Evolutionary conservation across 2,888 invertebrate genomes (phyloP).

Genomic region (Altica lythri): DNA sequence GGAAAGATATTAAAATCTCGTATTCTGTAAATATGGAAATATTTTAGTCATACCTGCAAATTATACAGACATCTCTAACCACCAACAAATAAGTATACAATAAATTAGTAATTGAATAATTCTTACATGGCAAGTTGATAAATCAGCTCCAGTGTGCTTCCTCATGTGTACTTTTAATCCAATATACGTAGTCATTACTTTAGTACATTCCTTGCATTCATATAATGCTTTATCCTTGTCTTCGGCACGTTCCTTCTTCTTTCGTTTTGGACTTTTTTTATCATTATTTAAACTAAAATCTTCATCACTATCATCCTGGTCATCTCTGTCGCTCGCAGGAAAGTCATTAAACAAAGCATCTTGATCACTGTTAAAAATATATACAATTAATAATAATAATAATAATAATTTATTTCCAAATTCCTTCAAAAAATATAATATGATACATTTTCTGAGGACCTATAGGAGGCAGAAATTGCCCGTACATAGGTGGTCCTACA

Average conservation of each 20-base stretch:
- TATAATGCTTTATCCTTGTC: slow-evolving; percentile 45
- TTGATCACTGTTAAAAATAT: slow-evolving; percentile 9
- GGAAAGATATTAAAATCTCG: too few relatives aligned
- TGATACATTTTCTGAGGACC: too few relatives aligned
- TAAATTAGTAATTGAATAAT: background rate
- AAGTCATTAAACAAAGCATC: slow-evolving; percentile 37
- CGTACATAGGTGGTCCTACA: too few relatives aligned
- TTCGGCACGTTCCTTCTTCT: slow-evolving; percentile 28
- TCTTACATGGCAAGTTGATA: slow-evolving; percentile 48
- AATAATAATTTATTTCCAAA: too few relatives aligned
- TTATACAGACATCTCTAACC: background rate
- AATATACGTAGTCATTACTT: slow-evolving; percentile 47
- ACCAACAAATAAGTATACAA: background rate
- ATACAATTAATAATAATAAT: too few relatives aligned
- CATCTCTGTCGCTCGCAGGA: slow-evolving; percentile 39
- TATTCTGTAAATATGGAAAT: too few relatives aligned
- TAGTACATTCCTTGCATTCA: slow-evolving; percentile 50
- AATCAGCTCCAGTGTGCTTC: slow-evolving; percentile 63
- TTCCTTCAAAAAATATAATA: too few relatives aligned
- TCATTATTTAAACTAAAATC: slow-evolving; percentile 27
- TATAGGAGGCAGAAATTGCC: too few relatives aligned
- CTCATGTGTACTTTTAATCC: slow-evolving; percentile 64
- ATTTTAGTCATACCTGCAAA: too few relatives aligned
- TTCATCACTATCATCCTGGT: slow-evolving; percentile 36
- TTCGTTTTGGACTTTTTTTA: slow-evolving; percentile 29